Conservation (phyloP, 2,797 vertebrate species). For the Alosa sapidissima region DNA sequence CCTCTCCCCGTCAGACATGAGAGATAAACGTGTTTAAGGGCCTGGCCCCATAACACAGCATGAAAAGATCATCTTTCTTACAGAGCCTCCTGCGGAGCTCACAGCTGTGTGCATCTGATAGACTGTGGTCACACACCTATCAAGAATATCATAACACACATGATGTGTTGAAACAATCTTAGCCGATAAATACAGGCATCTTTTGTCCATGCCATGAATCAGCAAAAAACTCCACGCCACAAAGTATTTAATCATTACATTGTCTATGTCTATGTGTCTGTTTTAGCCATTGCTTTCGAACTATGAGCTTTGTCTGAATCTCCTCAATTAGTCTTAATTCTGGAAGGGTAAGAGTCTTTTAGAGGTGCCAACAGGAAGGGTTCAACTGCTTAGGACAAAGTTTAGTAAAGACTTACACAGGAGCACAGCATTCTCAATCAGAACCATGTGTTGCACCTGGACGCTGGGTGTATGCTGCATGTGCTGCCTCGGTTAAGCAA, state of each 20-base stretch:
- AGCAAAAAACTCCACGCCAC: not conserved
- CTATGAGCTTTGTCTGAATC: not conserved
- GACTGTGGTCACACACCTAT: not conserved
- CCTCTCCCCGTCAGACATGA: constrained; percentile 18
- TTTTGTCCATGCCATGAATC: not conserved
- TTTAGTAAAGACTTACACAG: constrained; percentile 39
- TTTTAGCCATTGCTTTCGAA: not conserved
- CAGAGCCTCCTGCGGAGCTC: not conserved
- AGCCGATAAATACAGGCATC: not conserved
- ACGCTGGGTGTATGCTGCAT: constrained; percentile 15
- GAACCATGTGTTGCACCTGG: constrained; percentile 45
- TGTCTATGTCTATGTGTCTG: not conserved
- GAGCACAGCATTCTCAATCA: constrained; percentile 41
- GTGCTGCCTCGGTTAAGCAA: not conserved
- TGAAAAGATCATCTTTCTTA: not conserved
- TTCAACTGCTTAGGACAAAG: constrained; percentile 34
- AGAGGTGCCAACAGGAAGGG: constrained; percentile 32
- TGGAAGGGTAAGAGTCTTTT: not conserved
- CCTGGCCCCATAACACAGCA: not conserved
- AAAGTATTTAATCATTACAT: not conserved
- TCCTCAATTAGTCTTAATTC: not conserved
- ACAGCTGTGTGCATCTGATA: not conserved
- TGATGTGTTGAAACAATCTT: not conserved
- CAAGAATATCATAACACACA: not conserved
- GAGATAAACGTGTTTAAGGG: constrained; percentile 20